A percentile compares a stretch with the other conserved stretches of the same genome.
phyloP scores from a whole-genome alignment of 2,888 invertebrate species.

The Trachelus stipa region DNA sequence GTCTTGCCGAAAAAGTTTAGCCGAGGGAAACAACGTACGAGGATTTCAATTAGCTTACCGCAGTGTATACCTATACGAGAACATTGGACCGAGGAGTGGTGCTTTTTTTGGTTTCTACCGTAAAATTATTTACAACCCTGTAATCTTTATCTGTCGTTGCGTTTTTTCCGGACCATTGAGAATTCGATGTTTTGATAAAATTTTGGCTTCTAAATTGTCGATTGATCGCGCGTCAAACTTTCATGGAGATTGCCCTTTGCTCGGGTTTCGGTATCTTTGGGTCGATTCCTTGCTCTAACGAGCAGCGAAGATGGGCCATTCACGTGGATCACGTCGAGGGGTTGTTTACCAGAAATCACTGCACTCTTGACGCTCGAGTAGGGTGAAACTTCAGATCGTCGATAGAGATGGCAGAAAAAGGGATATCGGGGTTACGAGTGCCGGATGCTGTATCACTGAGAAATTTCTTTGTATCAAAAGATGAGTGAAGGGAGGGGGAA shows the following conservation, averaged over 20 bases:
- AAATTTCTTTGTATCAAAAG: neutral
- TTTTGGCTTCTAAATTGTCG: neutral
- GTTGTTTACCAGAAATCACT: conserved; percentile 7
- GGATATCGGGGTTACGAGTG: neutral
- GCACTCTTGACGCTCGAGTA: neutral
- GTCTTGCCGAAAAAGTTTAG: neutral
- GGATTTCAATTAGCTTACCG: neutral
- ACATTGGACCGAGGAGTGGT: neutral
- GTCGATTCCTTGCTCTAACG: neutral
- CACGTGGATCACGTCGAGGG: neutral
- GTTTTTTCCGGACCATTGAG: neutral
- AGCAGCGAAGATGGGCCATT: conserved; percentile 2
- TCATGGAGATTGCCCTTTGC: neutral
- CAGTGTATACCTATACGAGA: neutral
- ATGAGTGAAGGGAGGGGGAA: neutral
- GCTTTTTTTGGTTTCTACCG: neutral
- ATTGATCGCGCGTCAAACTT: neutral
- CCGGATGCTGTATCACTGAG: neutral
- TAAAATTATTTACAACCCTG: neutral
- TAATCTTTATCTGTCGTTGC: neutral
- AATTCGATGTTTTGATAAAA: neutral
- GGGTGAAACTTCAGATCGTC: conserved; percentile 2
- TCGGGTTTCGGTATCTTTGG: neutral
- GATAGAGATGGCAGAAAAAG: neutral
- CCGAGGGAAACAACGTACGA: neutral